phyloP scores from a whole-genome alignment of 2,113 vertebrate genomes.

The Carassius auratus region DNA sequence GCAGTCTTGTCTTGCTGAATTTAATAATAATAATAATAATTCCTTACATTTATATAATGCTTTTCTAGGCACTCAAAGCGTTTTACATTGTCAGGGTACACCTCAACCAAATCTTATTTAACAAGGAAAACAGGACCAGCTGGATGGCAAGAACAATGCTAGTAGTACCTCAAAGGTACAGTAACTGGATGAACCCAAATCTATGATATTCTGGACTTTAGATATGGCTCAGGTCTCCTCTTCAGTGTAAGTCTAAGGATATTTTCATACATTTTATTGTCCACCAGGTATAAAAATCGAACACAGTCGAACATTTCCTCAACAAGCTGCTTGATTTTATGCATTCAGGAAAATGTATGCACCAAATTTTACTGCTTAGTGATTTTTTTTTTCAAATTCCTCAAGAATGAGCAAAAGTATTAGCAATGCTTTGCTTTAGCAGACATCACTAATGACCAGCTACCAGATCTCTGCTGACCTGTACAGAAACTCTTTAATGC shows the following conservation, averaged over 20 bases:
- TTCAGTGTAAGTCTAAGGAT: not conserved
- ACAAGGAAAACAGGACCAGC: too few relatives aligned
- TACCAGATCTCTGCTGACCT: not conserved
- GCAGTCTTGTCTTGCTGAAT: too few relatives aligned
- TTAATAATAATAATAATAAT: too few relatives aligned
- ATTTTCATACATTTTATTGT: not conserved
- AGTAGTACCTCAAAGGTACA: too few relatives aligned
- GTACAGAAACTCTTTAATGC: conserved; percentile 19
- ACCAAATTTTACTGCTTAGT: not conserved
- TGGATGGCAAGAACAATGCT: too few relatives aligned
- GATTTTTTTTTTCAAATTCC: not conserved
- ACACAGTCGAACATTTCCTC: not conserved
- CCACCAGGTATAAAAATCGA: not conserved
- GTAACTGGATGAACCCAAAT: too few relatives aligned
- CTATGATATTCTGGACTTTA: too few relatives aligned
- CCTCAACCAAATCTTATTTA: too few relatives aligned
- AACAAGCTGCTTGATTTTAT: not conserved
- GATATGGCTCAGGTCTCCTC: too few relatives aligned
- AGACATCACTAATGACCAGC: conserved; percentile 6
- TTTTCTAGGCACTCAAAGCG: too few relatives aligned
- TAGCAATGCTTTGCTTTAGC: conserved; percentile 6
- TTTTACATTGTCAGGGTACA: too few relatives aligned
- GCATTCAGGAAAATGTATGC: not conserved
- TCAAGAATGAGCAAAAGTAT: not conserved
- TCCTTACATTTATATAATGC: too few relatives aligned